phyloP scores from a whole-genome alignment of 2,888 invertebrate genomes.

The Patella ulyssiponensis region DNA sequence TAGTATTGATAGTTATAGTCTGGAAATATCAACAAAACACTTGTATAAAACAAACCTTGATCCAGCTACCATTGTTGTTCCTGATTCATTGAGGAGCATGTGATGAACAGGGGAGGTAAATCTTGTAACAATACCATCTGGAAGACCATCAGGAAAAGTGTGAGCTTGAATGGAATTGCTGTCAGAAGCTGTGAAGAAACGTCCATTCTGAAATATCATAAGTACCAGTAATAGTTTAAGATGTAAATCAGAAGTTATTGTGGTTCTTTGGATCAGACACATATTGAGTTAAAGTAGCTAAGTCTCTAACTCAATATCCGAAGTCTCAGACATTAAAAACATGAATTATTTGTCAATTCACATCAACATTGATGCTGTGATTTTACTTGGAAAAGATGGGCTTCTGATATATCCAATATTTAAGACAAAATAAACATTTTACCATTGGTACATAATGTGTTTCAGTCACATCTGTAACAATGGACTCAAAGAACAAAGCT shows the following conservation, averaged over 20 bases:
- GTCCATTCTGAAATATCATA: conserved; percentile 72
- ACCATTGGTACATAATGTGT: too few species aligned
- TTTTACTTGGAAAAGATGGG: too few species aligned
- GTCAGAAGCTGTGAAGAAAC: conserved; percentile 86
- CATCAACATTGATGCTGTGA: too few species aligned
- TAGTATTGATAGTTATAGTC: background rate
- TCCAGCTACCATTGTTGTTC: conserved; percentile 80
- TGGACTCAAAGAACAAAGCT: too few species aligned
- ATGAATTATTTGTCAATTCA: too few species aligned
- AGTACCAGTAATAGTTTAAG: background rate
- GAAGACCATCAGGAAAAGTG: conserved; percentile 82
- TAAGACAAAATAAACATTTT: too few species aligned
- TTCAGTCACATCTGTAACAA: too few species aligned
- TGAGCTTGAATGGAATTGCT: conserved; percentile 88
- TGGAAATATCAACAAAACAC: background rate
- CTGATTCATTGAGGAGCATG: conserved; percentile 80
- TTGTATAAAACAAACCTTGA: conserved; percentile 73
- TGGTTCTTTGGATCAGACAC: too few species aligned
- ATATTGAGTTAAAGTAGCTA: too few species aligned
- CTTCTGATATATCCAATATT: too few species aligned
- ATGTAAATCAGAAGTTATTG: background rate
- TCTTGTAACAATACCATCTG: conserved; percentile 87
- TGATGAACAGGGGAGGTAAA: conserved; percentile 91
- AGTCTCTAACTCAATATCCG: too few species aligned
- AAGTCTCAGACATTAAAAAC: too few species aligned